phyloP scores from a whole-genome alignment of 2,797 vertebrate species.

The Cheirogaleus major region DNA sequence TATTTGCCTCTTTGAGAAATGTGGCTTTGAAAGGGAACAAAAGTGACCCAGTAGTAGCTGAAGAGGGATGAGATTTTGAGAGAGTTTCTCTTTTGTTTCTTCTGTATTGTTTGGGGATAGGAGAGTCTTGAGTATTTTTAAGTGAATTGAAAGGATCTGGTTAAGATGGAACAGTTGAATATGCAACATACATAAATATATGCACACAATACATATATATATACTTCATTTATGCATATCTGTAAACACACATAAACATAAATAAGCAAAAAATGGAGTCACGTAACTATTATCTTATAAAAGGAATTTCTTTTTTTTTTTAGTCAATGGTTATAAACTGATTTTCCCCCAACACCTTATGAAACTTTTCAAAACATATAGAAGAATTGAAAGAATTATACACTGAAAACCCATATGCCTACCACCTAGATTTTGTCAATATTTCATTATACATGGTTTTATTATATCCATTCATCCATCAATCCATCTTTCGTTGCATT shows the following conservation, averaged over 20 bases:
- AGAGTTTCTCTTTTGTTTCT: constrained; percentile 4
- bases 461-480: not conserved
- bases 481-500: not conserved
- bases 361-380: constrained; percentile 17
- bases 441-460: not conserved
- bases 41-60: not conserved
- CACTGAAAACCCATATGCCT: not conserved
- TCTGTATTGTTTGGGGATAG: not conserved
- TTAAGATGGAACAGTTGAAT: not conserved
- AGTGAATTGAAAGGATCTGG: constrained; percentile 4
- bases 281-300: not conserved
- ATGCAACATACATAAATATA: not conserved
- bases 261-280: not conserved
- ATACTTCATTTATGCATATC: not conserved
- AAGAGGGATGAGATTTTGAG: not conserved
- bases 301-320: not conserved
- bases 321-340: not conserved
- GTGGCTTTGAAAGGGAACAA: not conserved
- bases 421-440: not conserved
- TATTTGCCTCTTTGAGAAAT: not conserved
- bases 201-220: not conserved
- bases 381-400: not conserved
- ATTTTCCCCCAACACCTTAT: not conserved
- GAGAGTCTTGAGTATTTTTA: not conserved
- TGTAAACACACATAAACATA: not conserved